Conservation (phyloP, 2,888 invertebrate genomes). For the Dione vanillae region DNA sequence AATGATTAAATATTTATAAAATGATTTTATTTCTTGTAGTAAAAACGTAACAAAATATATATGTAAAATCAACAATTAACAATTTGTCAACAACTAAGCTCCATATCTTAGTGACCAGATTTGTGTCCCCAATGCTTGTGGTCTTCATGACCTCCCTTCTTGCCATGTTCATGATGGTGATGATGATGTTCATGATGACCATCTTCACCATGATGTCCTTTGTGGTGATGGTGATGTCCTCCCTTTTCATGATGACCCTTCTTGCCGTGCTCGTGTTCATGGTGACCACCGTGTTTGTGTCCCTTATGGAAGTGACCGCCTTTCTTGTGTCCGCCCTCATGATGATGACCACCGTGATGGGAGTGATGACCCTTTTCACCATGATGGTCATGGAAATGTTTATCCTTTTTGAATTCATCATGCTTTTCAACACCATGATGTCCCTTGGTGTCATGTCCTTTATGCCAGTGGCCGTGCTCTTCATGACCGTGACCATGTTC, state of each 20-base stretch:
- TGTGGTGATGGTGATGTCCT: slow-evolving; percentile 90
- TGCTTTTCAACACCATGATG: slow-evolving; percentile 92
- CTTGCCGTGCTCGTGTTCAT: slow-evolving; percentile 91
- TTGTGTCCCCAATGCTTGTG: slow-evolving; percentile 91
- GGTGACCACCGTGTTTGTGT: slow-evolving; percentile 90
- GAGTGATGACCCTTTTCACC: slow-evolving; percentile 91
- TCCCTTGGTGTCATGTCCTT: slow-evolving; percentile 93
- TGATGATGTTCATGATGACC: slow-evolving; percentile 91
- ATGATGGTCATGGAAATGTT: slow-evolving; percentile 93
- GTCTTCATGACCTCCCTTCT: slow-evolving; percentile 91
- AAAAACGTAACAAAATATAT: slow-evolving; percentile 63
- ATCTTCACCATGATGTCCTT: slow-evolving; percentile 90
- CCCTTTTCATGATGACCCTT: slow-evolving; percentile 91
- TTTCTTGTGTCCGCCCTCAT: slow-evolving; percentile 90
- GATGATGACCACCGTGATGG: slow-evolving; percentile 90
- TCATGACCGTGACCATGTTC: slow-evolving; percentile 84
- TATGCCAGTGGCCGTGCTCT: slow-evolving; percentile 88
- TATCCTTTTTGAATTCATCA: slow-evolving; percentile 93
- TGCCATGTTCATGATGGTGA: slow-evolving; percentile 88
- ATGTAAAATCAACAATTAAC: slow-evolving; percentile 66
- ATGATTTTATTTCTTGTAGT: slow-evolving; percentile 47
- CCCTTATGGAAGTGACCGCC: slow-evolving; percentile 92
- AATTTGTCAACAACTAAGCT: slow-evolving; percentile 52
- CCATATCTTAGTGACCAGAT: slow-evolving; percentile 69
- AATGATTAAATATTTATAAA: slow-evolving; percentile 10